Evolutionary conservation across 1,140 invertebrate genomes (phyloP).

Genomic region (Nasonia vitripennis): DNA sequence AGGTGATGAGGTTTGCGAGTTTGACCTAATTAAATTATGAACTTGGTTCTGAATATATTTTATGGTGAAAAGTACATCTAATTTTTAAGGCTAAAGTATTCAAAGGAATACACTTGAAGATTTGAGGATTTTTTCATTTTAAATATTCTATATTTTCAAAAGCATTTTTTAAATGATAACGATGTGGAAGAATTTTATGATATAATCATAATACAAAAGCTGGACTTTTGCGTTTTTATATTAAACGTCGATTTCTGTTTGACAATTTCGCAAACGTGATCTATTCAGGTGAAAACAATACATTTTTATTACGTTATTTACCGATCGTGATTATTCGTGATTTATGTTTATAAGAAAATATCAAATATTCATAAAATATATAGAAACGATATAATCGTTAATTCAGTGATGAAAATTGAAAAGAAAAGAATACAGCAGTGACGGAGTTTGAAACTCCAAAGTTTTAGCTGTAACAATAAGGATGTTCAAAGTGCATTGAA

Average conservation of each 20-base stretch:
- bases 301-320: neutral
- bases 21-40: neutral
- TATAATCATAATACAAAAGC: neutral
- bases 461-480: neutral
- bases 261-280: constrained; percentile 7
- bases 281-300: neutral
- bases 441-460: neutral
- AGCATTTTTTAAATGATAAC: neutral
- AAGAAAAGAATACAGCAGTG: neutral
- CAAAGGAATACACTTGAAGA: no score
- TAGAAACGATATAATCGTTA: constrained; percentile 18
- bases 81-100: no score
- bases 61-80: no score
- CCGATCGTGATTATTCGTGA: neutral
- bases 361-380: neutral
- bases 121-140: neutral
- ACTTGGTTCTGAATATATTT: neutral
- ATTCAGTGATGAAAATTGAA: no score
- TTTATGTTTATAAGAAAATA: neutral
- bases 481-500: neutral
- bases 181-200: no score
- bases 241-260: neutral
- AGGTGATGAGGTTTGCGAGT: no score
- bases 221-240: constrained; percentile 4
- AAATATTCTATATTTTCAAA: neutral